Percentiles rank a stretch among this genome's conserved stretches.
Evolutionary conservation across 2,797 vertebrate species (phyloP).

Genomic region (Acanthornis magna): DNA sequence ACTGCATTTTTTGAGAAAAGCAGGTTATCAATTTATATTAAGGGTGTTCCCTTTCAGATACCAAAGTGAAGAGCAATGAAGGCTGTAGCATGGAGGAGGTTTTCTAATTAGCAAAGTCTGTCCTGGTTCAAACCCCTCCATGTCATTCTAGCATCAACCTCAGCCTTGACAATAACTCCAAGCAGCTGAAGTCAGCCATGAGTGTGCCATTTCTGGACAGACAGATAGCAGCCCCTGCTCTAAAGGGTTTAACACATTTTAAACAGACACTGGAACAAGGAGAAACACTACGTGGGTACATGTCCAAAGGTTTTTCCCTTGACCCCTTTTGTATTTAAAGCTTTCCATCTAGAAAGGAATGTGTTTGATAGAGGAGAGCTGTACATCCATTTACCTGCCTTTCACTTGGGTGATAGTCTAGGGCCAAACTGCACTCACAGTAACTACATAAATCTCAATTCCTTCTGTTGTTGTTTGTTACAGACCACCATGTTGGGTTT

Average conservation of each 20-base stretch:
- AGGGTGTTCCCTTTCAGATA: background rate
- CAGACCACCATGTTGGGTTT: background rate
- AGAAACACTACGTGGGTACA: background rate
- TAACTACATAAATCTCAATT: background rate
- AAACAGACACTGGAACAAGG: background rate
- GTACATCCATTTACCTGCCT: background rate
- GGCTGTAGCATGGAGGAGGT: background rate
- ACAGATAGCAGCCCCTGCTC: background rate
- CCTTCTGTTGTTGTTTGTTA: background rate
- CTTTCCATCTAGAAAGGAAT: background rate
- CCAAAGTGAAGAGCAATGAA: background rate
- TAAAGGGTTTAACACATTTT: background rate
- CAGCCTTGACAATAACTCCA: background rate
- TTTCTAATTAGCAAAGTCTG: background rate
- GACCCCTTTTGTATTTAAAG: background rate
- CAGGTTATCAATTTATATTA: background rate
- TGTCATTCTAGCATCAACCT: background rate
- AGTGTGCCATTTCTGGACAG: background rate
- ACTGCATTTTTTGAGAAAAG: background rate
- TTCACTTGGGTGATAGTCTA: background rate
- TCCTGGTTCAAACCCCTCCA: background rate
- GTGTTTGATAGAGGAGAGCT: background rate
- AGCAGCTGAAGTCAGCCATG: background rate
- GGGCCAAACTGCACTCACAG: background rate
- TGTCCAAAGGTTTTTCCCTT: background rate